Conservation (phyloP, 2,113 vertebrate genomes). For the Maylandia zebra region DNA sequence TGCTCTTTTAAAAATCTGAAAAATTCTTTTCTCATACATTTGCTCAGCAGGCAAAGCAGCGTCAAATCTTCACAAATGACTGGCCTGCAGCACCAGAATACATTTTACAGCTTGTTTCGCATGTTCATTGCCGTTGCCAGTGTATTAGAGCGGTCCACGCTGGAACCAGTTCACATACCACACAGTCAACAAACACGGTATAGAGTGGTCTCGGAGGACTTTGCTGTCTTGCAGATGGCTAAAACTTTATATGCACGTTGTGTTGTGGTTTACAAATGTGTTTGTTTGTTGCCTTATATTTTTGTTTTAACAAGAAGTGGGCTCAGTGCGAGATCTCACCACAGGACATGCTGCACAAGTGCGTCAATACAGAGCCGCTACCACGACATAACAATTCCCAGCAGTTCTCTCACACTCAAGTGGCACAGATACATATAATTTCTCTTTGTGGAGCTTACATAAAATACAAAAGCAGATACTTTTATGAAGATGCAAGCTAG, state of each 20-base stretch:
- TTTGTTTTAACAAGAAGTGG: slow-evolving; percentile 18
- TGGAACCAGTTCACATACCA: slow-evolving; percentile 12
- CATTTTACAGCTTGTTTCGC: slow-evolving; percentile 28
- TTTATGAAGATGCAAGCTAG: background rate
- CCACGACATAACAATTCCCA: background rate
- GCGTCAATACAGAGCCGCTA: background rate
- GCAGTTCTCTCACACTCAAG: background rate
- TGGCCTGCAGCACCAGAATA: background rate
- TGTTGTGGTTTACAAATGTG: slow-evolving; percentile 22
- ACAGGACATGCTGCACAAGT: background rate
- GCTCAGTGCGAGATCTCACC: background rate
- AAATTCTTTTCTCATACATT: background rate
- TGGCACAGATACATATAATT: background rate
- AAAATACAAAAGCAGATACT: background rate
- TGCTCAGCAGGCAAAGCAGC: background rate
- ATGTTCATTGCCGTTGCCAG: background rate
- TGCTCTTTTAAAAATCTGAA: background rate
- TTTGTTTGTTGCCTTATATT: slow-evolving; percentile 18
- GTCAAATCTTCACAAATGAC: background rate
- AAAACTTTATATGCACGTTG: slow-evolving; percentile 11
- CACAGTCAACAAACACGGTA: background rate
- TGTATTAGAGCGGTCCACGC: background rate
- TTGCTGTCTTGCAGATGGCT: background rate
- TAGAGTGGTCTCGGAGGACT: background rate
- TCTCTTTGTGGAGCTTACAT: background rate